phyloP scores from a whole-genome alignment of 2,888 invertebrate species.

The Lasioglossum villosulum region DNA sequence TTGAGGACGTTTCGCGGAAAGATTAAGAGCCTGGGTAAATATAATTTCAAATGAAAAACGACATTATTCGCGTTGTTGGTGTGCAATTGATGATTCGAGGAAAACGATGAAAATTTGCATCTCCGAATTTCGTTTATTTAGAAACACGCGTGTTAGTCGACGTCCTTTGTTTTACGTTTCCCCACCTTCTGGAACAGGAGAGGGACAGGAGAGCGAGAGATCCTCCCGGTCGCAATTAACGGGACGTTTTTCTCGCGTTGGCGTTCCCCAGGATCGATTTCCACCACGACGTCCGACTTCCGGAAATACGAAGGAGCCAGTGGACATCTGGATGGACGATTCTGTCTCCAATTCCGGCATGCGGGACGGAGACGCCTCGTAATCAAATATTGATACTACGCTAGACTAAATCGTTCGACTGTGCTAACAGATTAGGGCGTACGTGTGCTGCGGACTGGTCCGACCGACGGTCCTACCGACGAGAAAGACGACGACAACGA shows the following conservation, averaged over 20 bases:
- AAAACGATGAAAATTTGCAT: neutral
- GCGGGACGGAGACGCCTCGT: conserved; percentile 71
- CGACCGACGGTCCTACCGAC: conserved; percentile 53
- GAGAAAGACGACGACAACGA: conserved; percentile 38
- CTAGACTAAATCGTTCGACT: conserved; percentile 75
- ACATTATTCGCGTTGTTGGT: neutral
- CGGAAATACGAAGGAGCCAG: conserved; percentile 48
- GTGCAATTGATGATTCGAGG: neutral
- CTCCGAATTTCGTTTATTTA: neutral
- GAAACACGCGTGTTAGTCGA: neutral
- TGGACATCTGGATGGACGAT: conserved; percentile 62
- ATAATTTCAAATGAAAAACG: neutral
- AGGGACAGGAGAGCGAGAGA: neutral
- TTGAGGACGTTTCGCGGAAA: neutral
- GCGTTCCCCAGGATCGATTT: conserved; percentile 33
- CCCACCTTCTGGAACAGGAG: neutral
- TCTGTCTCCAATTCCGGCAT: conserved; percentile 58
- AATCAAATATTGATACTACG: conserved; percentile 81
- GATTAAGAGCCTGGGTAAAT: neutral
- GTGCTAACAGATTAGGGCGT: conserved; percentile 77
- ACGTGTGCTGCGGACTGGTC: conserved; percentile 72
- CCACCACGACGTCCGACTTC: conserved; percentile 46
- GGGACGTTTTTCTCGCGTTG: conserved; percentile 43
- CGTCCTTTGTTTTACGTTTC: neutral
- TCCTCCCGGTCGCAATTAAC: conserved; percentile 42